These are phyloP conservation scores for Anarrhichthys ocellatus DNA, from an alignment of 2,113 vertebrate genomes.

Conservation along the genomic window DNA sequence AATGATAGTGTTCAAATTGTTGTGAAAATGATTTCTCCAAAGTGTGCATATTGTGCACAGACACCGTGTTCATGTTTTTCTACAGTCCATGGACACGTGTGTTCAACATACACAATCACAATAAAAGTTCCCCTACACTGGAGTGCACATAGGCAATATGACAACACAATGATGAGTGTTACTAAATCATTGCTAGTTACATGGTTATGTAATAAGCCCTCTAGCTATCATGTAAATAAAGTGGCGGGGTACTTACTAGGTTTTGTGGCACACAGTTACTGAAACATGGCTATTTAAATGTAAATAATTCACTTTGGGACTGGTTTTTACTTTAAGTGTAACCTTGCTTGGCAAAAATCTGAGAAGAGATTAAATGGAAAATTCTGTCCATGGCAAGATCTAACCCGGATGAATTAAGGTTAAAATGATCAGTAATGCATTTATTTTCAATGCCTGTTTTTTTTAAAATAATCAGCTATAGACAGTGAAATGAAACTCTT, in stretches of 20 bases:
- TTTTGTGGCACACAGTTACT: background rate
- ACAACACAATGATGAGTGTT: constrained; percentile 13
- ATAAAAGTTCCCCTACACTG: background rate
- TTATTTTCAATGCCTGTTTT: background rate
- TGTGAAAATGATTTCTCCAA: background rate
- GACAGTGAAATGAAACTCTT: background rate
- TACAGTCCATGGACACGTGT: background rate
- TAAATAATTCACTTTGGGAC: background rate
- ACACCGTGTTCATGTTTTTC: background rate
- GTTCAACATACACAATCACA: constrained; percentile 1
- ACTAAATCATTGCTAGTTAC: constrained; percentile 33
- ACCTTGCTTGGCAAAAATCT: background rate
- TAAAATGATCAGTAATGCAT: background rate
- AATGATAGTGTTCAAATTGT: background rate
- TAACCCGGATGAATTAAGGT: background rate
- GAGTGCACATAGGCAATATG: background rate
- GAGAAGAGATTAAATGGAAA: background rate
- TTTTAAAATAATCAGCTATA: background rate
- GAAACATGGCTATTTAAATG: background rate
- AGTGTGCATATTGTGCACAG: background rate
- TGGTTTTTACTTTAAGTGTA: background rate
- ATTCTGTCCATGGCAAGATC: background rate
- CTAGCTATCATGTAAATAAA: constrained; percentile 26
- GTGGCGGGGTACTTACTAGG: background rate
- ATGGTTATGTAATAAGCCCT: constrained; percentile 27